Conservation (phyloP, 2,113 vertebrate species). For the Ellobius talpinus region DNA sequence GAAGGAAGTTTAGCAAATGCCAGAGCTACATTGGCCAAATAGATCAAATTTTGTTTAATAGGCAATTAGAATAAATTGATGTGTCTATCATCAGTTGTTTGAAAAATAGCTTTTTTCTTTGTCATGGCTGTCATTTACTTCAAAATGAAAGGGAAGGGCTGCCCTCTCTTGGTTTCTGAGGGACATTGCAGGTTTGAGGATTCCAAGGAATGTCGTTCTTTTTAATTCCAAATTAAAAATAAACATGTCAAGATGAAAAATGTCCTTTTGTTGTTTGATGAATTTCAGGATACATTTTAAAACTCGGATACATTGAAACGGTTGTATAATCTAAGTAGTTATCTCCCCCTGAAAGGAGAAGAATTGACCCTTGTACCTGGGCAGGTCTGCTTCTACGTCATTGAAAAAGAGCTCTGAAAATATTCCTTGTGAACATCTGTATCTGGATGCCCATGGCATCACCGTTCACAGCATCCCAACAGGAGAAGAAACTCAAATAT, state of each 20-base stretch:
- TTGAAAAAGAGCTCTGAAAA: conserved; percentile 4
- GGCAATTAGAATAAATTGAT: conserved; percentile 29
- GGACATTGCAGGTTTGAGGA: conserved; percentile 44
- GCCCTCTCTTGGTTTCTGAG: conserved; percentile 68
- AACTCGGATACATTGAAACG: neutral
- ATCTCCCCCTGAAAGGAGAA: neutral
- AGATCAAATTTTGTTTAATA: conserved; percentile 31
- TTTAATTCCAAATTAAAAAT: neutral
- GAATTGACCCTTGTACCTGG: neutral
- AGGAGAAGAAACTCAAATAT: neutral
- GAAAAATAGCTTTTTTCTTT: conserved; percentile 60
- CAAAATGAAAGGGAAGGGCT: conserved; percentile 8
- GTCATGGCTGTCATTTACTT: neutral
- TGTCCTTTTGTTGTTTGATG: neutral
- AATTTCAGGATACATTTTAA: conserved; percentile 21
- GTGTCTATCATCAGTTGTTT: conserved; percentile 34
- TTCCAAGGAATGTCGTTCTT: neutral
- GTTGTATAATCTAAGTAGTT: neutral
- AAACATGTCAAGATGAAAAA: neutral
- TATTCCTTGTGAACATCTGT: neutral
- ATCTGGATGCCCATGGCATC: neutral
- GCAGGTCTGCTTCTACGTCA: neutral
- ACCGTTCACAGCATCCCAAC: neutral
- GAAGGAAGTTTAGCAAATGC: conserved; percentile 47
- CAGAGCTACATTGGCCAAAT: neutral